These are phyloP conservation scores for Sebastes wilsoni DNA, from an alignment of 2,797 vertebrate genomes.

Conservation along the genomic window DNA sequence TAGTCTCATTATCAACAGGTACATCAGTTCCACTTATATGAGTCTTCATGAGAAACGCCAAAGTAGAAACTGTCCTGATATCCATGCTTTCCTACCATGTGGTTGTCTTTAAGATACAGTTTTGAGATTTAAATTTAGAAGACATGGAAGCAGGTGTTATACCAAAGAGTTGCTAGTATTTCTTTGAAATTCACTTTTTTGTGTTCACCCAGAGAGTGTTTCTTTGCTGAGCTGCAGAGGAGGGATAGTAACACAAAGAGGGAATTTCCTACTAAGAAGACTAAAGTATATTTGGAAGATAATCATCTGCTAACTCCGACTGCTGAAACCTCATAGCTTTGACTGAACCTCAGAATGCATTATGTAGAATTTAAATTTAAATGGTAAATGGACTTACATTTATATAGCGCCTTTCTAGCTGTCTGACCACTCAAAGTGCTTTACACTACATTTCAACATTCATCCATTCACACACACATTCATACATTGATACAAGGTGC, in stretches of 20 bases:
- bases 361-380: neutral
- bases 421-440: too few relatives aligned
- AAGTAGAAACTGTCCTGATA: neutral
- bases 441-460: too few relatives aligned
- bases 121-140: neutral
- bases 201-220: neutral
- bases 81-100: neutral
- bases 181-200: neutral
- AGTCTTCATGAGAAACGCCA: neutral
- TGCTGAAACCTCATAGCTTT: neutral
- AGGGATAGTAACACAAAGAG: neutral
- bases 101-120: neutral
- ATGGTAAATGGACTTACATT: too few relatives aligned
- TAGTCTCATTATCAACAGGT: neutral
- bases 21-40: neutral
- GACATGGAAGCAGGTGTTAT: neutral
- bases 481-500: too few relatives aligned
- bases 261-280: neutral
- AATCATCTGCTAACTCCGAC: neutral
- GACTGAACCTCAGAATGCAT: neutral
- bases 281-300: neutral
- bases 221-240: neutral
- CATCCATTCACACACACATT: too few relatives aligned
- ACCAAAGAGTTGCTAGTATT: neutral
- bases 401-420: too few relatives aligned